These are phyloP conservation scores for Rhinogobius similis DNA, from an alignment of 2,113 vertebrate genomes.

Conservation along the genomic window DNA sequence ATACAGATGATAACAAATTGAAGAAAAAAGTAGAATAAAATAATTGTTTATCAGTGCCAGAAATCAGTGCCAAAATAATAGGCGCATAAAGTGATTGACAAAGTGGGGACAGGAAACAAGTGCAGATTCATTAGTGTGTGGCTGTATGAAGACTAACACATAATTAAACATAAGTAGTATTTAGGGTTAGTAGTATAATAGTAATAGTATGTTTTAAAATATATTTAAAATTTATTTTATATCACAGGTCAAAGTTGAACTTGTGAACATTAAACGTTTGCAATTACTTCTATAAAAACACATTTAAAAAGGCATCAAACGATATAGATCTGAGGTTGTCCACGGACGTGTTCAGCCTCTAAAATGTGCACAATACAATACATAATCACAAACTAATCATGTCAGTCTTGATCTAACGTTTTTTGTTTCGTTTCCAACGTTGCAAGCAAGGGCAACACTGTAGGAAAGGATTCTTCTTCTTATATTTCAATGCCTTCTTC, in stretches of 20 bases:
- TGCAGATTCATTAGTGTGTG: not conserved
- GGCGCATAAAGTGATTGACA: not conserved
- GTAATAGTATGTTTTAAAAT: too few relatives aligned
- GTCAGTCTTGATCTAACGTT: not conserved
- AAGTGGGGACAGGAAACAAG: too few relatives aligned
- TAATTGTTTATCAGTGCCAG: not conserved
- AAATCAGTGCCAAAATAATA: not conserved
- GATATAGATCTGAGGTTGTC: not conserved
- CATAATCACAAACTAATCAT: not conserved
- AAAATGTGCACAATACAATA: not conserved
- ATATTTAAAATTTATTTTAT: not conserved
- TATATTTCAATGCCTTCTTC: slow-evolving; percentile 81
- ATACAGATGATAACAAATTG: not conserved
- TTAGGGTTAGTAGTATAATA: too few relatives aligned
- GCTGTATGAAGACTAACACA: not conserved
- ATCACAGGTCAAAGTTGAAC: too few relatives aligned
- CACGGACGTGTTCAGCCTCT: not conserved
- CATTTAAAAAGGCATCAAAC: not conserved
- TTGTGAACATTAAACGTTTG: not conserved
- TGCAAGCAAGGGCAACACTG: slow-evolving; percentile 74
- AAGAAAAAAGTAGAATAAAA: not conserved
- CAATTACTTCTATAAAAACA: not conserved
- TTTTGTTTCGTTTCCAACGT: slow-evolving; percentile 38
- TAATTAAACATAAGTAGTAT: too few relatives aligned
- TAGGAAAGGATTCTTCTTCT: slow-evolving; percentile 82